phyloP scores from a whole-genome alignment of 2,888 invertebrate species.

The Sphaerophoria rueppellii region DNA sequence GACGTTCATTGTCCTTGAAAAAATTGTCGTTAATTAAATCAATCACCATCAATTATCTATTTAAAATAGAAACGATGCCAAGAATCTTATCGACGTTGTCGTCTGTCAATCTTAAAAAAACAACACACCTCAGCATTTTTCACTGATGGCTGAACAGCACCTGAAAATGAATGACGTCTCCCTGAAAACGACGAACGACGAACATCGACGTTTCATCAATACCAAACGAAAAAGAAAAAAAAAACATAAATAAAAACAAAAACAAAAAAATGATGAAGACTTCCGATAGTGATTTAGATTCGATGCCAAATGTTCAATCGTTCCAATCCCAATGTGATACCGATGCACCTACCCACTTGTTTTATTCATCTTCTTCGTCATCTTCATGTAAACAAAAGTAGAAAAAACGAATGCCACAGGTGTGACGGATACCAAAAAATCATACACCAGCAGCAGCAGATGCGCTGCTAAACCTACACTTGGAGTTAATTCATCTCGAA shows the following conservation, averaged over 20 bases:
- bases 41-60: slow-evolving; percentile 9
- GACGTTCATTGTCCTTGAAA: slow-evolving; percentile 24
- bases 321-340: slow-evolving; percentile 29
- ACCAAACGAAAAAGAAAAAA: neutral
- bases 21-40: slow-evolving; percentile 14
- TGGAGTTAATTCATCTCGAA: neutral
- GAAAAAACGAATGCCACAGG: slow-evolving; percentile 58
- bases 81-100: slow-evolving; percentile 8
- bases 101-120: neutral
- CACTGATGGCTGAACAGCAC: neutral
- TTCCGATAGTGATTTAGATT: slow-evolving; percentile 35
- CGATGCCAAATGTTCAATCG: slow-evolving; percentile 49
- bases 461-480: slow-evolving; percentile 25
- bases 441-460: slow-evolving; percentile 46
- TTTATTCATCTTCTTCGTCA: neutral
- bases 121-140: slow-evolving; percentile 16
- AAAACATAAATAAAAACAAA: neutral
- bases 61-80: slow-evolving; percentile 1
- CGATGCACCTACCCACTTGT: slow-evolving; percentile 27
- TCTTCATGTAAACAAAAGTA: neutral
- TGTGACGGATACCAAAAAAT: slow-evolving; percentile 55
- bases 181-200: neutral
- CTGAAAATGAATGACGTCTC: slow-evolving; percentile 32
- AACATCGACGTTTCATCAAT: neutral
- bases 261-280: slow-evolving; percentile 35